phyloP scores from a whole-genome alignment of 1,140 invertebrate genomes.

The Drosophila grimshawi region DNA sequence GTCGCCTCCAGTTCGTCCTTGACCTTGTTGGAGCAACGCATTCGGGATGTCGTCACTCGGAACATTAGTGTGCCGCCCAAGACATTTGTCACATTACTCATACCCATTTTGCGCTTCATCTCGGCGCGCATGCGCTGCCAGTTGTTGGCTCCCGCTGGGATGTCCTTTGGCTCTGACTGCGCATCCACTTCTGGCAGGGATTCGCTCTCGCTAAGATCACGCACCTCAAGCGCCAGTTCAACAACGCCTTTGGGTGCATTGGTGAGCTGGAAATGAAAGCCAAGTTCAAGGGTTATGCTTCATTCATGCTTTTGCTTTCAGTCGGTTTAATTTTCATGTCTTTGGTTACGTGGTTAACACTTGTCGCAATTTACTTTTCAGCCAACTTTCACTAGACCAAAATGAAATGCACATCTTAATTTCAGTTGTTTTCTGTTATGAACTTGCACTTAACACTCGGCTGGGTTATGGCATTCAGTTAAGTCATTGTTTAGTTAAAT shows the following conservation, averaged over 20 bases:
- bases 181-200: not conserved
- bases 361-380: constrained; percentile 39
- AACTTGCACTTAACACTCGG: constrained; percentile 18
- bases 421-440: constrained; percentile 9
- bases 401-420: constrained; percentile 32
- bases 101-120: constrained; percentile 77
- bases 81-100: constrained; percentile 57
- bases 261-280: constrained; percentile 49
- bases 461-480: constrained; percentile 25
- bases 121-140: constrained; percentile 75
- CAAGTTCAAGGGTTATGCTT: constrained; percentile 2
- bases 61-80: constrained; percentile 49
- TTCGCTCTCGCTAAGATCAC: constrained; percentile 59
- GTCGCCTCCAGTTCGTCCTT: constrained; percentile 81
- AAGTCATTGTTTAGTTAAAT: constrained; percentile 33
- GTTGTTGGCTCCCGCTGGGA: constrained; percentile 45
- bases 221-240: constrained; percentile 72
- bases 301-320: constrained; percentile 15
- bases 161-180: constrained; percentile 10
- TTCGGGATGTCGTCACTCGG: constrained; percentile 71
- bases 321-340: constrained; percentile 27
- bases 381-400: constrained; percentile 40
- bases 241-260: constrained; percentile 76
- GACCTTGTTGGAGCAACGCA: constrained; percentile 83
- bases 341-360: constrained; percentile 14